Evolutionary conservation across 2,113 vertebrate species (phyloP), one percentile per base, ranked within the genome.

Genomic region (Festucalex cinctus): DNA sequence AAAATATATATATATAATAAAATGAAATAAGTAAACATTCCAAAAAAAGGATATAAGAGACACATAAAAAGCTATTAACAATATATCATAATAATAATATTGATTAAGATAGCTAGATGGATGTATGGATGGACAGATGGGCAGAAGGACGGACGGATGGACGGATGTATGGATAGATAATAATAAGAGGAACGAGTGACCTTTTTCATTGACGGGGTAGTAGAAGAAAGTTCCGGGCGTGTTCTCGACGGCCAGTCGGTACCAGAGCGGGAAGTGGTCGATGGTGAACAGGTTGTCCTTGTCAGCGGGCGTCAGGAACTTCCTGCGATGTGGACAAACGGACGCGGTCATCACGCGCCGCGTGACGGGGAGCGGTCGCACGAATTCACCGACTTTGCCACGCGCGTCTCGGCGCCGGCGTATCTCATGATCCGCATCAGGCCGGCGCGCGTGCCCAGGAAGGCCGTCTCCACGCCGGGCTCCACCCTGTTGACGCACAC

Each of bases 241-340:
- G 72, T 94, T 93, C 69, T 97, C 95, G 0, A 92, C 93, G 0
- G 97, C 95, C 66, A 95, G 84, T 0, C 96, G 94, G 82, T 98
- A 98, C 97, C 97, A 98, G 69, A 97, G 90, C 0, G 97, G 97
- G 76, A 97, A 98, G 84, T 94, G 94, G 74, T 98, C 95, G 76
- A 95, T 83, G 48, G 95, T 97, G 86, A 96, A 98, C 70, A 95
- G 82, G 68, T 94, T 98, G 65, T 87, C 84, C 73, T 95, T 94
- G 9, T 98, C 95, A 0, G 70, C 70, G 1, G 75, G 61, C 0
- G 93, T 95, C 88, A 98, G 90, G 81, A 98, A 98, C 76, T 79
- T 94, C 76, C 96, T 98, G 82, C 35, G 74, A 43, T 6, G 19
- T n/a, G 14, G 26, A 53, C 14, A 53, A 32, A 8, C 9, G 28